Base-by-base conservation (phyloP, 1,140 invertebrate species). In the Drosophila azteca region DNA sequence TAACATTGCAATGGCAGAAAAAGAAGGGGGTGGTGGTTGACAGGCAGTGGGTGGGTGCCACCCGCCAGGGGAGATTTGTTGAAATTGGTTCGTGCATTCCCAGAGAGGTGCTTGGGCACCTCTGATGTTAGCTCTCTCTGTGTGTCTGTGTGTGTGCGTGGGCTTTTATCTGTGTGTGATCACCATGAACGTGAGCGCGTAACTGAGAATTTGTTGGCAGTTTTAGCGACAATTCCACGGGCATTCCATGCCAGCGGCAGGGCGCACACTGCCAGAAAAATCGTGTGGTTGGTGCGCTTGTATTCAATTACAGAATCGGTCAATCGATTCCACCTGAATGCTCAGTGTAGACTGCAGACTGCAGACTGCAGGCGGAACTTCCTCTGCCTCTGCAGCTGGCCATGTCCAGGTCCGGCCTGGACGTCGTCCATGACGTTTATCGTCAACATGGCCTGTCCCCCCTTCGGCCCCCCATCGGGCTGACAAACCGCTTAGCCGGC, bases 161-260 rank as follows among this genome's bases (percentile, higher is more conserved):
- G 57, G 26, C 65, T 22, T 26, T 39, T 39, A 39, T 48, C 39
- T 24, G 54, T 58, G 67, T 69, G 44, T 41, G 55, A 61, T 67
- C 31, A 26, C 35, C 13, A n/a, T 20, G 49, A 57, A 76, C 74
- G 74, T 76, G 72, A 67, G 59, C 72, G 64, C 58, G 72, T 76
- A 77, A 77, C 72, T 77, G 55, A 77, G 74, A 77, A 77, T 76
- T 76, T 76, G 72, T 62, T 66, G 61, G 69, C 70, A 57, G 51
- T 55, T 74, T 64, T 55, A 46, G 70, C 72, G 41, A 57, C 71
- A 46, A 64, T 74, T 74, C 52, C 65, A 58, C 52, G 45, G 50
- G 51, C 69, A 69, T 35, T 35, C 31, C 31, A 69, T 69, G 52
- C 51, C 67, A 69, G 24, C 24, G 8, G 31, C 31, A 41, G 64